Evolutionary conservation across 2,888 invertebrate species (phyloP).

Genomic region (Volucella bombylans): DNA sequence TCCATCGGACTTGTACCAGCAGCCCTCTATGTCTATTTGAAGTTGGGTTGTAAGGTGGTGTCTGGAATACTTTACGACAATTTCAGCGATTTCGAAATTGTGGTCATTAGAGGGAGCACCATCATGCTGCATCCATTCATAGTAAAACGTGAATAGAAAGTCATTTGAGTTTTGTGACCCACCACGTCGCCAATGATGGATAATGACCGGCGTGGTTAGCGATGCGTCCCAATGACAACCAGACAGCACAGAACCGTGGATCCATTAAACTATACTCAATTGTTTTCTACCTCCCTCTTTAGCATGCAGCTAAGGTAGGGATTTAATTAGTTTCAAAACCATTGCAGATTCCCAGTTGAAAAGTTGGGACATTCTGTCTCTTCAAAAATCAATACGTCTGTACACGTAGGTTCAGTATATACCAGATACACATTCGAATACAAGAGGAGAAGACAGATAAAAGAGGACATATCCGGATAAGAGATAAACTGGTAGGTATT

Average conservation of each 20-base stretch:
- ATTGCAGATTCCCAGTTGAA: constrained; percentile 4
- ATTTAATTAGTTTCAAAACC: constrained; percentile 53
- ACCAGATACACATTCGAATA: not conserved
- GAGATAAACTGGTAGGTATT: constrained; percentile 43
- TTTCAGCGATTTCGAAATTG: constrained; percentile 22
- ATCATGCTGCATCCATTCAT: constrained; percentile 17
- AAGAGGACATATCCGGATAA: constrained; percentile 22
- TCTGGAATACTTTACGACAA: not conserved
- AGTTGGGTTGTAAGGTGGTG: not conserved
- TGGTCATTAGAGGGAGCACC: constrained; percentile 32
- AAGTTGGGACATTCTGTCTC: constrained; percentile 17
- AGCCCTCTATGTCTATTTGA: not conserved
- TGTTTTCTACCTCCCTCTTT: constrained; percentile 39
- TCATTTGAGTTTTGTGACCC: constrained; percentile 25
- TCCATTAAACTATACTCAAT: constrained; percentile 48
- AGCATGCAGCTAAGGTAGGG: constrained; percentile 45
- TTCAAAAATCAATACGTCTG: not conserved
- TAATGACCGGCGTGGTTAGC: constrained; percentile 52
- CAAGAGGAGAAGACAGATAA: not conserved
- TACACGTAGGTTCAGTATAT: not conserved
- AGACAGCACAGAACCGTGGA: constrained; percentile 28
- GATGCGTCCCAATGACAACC: constrained; percentile 55
- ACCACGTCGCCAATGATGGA: constrained; percentile 38
- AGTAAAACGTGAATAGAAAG: not conserved
- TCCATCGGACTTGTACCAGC: not conserved